A percentile compares a stretch with the other conserved stretches of the same genome.
phyloP scores from a whole-genome alignment of 2,888 invertebrate species.

The Drosophila greeni region DNA sequence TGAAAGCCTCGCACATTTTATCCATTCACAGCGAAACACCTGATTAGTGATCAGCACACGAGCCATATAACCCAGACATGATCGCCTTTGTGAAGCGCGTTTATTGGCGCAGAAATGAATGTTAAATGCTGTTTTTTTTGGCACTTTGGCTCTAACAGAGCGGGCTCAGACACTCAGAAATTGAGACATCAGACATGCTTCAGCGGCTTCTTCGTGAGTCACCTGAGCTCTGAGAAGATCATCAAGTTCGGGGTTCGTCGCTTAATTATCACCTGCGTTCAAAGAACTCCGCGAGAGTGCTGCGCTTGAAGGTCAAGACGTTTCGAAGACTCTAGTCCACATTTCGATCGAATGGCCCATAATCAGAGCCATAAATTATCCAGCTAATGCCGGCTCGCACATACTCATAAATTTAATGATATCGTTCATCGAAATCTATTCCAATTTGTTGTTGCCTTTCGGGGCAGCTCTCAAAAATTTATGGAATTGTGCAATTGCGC shows the following conservation, averaged over 20 bases:
- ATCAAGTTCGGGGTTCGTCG: constrained; percentile 21
- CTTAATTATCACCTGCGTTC: constrained; percentile 22
- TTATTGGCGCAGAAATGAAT: constrained; percentile 42
- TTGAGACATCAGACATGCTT: constrained; percentile 41
- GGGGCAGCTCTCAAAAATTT: constrained; percentile 47
- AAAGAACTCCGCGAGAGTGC: constrained; percentile 33
- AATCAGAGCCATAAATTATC: constrained; percentile 56
- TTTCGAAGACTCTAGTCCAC: constrained; percentile 18
- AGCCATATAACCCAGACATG: constrained; percentile 16
- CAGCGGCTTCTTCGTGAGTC: constrained; percentile 46
- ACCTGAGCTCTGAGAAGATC: constrained; percentile 27
- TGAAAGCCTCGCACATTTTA: constrained; percentile 40
- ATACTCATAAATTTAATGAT: constrained; percentile 59
- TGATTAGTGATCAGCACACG: constrained; percentile 42
- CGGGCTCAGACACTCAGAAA: constrained; percentile 6
- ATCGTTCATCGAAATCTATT: constrained; percentile 60
- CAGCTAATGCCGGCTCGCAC: constrained; percentile 26
- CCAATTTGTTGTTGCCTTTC: constrained; percentile 51
- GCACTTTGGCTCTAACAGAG: constrained; percentile 38
- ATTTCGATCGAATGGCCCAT: constrained; percentile 40
- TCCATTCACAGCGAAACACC: constrained; percentile 33
- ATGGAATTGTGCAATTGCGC: constrained; percentile 58
- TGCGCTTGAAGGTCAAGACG: constrained; percentile 53
- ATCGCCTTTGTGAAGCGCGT: constrained; percentile 23
- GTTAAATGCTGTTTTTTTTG: constrained; percentile 40